A percentile compares a stretch with the other conserved stretches of the same genome.
Evolutionary conservation across 2,888 invertebrate genomes (phyloP).

Genomic region (Agrotis puta): DNA sequence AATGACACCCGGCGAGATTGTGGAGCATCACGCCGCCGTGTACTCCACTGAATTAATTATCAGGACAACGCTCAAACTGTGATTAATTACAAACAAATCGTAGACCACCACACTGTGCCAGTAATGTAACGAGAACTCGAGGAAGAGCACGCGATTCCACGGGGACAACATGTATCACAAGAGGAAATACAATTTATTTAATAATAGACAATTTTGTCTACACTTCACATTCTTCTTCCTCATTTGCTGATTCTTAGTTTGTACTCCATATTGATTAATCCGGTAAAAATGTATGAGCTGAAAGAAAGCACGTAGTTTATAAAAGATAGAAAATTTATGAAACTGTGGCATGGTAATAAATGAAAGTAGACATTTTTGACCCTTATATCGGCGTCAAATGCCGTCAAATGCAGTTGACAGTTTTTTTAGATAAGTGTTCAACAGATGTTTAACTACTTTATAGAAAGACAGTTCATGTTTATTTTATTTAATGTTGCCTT

Average conservation of each 20-base stretch:
- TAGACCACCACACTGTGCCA: not conserved
- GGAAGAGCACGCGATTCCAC: not conserved
- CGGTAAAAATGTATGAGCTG: too few relatives aligned
- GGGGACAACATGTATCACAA: conserved; percentile 16
- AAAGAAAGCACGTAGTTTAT: not conserved
- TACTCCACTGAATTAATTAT: conserved; percentile 64
- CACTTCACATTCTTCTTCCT: not conserved
- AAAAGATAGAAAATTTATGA: too few relatives aligned
- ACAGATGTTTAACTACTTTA: too few relatives aligned
- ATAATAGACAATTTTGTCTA: not conserved
- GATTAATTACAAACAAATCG: conserved; percentile 66
- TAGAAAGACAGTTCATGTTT: too few relatives aligned
- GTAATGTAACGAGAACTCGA: conserved; percentile 22
- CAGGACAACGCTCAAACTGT: conserved; percentile 59
- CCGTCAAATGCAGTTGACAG: too few relatives aligned
- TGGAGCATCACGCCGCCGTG: conserved; percentile 51
- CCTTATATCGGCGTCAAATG: too few relatives aligned
- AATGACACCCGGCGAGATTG: conserved; percentile 61
- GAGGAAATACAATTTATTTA: not conserved
- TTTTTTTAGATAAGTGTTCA: too few relatives aligned
- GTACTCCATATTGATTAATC: not conserved
- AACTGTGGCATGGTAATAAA: too few relatives aligned
- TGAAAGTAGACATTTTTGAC: too few relatives aligned
- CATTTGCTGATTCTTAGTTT: not conserved
- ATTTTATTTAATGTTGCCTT: too few relatives aligned